A percentile compares a stretch with the other conserved stretches of the same genome.
phyloP scores from a whole-genome alignment of 2,113 vertebrate genomes.

The Alligator mississippiensis region DNA sequence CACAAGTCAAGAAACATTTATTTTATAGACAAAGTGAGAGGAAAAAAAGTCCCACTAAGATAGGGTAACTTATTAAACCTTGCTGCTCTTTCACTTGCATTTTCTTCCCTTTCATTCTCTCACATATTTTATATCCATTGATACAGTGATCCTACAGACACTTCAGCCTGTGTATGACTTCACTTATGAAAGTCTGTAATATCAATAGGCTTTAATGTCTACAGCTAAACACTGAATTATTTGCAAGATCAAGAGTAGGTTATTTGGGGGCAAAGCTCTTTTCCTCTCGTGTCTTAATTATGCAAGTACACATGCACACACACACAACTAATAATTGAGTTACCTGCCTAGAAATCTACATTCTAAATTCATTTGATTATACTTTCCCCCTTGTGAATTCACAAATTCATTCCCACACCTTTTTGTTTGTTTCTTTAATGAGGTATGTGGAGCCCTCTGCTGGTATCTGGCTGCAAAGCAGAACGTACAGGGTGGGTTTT shows the following conservation, averaged over 20 bases:
- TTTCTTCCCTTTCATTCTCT: neutral
- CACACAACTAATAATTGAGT: neutral
- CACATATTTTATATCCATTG: neutral
- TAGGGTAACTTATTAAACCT: neutral
- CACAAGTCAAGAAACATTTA: neutral
- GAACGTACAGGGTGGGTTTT: neutral
- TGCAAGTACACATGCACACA: neutral
- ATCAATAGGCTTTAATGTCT: neutral
- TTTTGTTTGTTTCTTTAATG: neutral
- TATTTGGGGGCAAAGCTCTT: neutral
- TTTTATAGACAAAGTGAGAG: neutral
- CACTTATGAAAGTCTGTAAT: neutral
- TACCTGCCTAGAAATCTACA: neutral
- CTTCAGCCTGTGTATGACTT: neutral
- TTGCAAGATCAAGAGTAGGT: neutral
- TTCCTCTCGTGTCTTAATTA: neutral
- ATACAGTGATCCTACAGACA: neutral
- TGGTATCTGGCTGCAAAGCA: neutral
- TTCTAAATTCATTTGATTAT: neutral
- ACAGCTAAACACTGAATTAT: neutral
- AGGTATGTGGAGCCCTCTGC: neutral
- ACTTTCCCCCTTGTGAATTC: neutral
- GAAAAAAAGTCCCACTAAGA: neutral
- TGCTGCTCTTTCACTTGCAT: neutral
- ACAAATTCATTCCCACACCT: neutral